Base-by-base conservation (phyloP, 2,888 invertebrate genomes). In the Brenthis hecate region DNA sequence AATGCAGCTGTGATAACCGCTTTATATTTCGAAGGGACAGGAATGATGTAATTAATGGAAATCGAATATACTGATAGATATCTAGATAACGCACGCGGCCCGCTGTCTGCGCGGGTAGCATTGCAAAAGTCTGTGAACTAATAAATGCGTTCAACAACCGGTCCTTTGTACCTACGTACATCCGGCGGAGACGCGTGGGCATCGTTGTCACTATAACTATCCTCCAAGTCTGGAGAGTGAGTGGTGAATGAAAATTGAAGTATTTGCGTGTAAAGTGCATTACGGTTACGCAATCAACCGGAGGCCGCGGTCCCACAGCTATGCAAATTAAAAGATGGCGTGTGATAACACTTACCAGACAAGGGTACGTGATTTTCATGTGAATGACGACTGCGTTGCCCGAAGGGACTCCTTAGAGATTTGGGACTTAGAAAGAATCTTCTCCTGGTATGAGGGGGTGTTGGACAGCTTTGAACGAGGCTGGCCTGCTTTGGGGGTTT, bases 351-450 rank as follows among this genome's bases (percentile, higher is more conserved):
- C 91, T 94, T 90, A 96, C 96, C 96, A 81, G 96, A 96, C 80
- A 96, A 90, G 54, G 95, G 94, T 70, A 95, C 94, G 80, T 95
- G 95, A 81, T 94, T 94, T 74, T 94, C 94, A 79, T 93, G 92
- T 81, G 85, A 93, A 84, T 93, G 81, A 74, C 92, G 85, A 56
- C 83, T 82, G 66, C 94, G 90, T 71, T 94, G 94, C 2, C 94
- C 94, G 80, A 97, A 96, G n/a, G 97, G 96, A 85, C 95, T 97
- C 72, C 96, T 94, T 72, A 97, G 88, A 43, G 95, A 96, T 85
- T 96, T 97, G 13, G 97, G 96, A 79, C 96, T 97, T 57, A 97
- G 94, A 89, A 97, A 96, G 89, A 97, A 96, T 88, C 96, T 95
- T 85, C 96, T 95, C 77, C 96, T 94, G 0, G 91, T 93, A 78